Evolutionary conservation across 2,888 invertebrate species (phyloP).

Genomic region (Thyatira batis): DNA sequence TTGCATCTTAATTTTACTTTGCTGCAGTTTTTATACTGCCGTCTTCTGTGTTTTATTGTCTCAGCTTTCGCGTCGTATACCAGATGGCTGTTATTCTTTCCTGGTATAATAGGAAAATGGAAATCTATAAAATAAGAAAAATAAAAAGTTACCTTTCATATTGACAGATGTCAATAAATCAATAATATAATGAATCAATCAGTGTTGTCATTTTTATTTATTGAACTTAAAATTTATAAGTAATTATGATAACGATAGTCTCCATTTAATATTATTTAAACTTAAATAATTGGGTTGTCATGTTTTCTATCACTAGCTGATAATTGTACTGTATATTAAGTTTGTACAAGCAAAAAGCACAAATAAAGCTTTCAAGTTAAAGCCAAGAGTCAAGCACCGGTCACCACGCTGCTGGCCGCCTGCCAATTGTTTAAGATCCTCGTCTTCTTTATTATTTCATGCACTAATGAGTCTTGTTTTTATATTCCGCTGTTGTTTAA

Average conservation of each 20-base stretch:
- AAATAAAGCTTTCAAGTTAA: not conserved
- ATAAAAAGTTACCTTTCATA: no score
- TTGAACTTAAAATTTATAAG: no score
- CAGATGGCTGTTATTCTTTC: not conserved
- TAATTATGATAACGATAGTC: no score
- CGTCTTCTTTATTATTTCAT: not conserved
- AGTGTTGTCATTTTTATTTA: no score
- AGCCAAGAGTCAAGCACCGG: not conserved
- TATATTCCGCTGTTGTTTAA: no score
- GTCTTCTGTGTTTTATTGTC: not conserved
- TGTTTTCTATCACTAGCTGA: no score
- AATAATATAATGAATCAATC: no score
- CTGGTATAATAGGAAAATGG: no score
- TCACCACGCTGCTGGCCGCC: not conserved
- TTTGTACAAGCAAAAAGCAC: not conserved
- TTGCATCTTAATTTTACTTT: conserved; percentile 7
- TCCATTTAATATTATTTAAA: no score
- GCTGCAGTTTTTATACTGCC: not conserved
- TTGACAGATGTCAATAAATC: no score
- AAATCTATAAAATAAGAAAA: not conserved
- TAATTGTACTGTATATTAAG: not conserved
- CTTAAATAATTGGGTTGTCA: no score
- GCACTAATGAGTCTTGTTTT: not conserved
- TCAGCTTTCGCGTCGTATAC: not conserved
- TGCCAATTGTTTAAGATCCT: not conserved